Evolutionary conservation across 2,888 invertebrate species (phyloP), one percentile per base, ranked within the genome.

Genomic region (Plagodis pulveraria): DNA sequence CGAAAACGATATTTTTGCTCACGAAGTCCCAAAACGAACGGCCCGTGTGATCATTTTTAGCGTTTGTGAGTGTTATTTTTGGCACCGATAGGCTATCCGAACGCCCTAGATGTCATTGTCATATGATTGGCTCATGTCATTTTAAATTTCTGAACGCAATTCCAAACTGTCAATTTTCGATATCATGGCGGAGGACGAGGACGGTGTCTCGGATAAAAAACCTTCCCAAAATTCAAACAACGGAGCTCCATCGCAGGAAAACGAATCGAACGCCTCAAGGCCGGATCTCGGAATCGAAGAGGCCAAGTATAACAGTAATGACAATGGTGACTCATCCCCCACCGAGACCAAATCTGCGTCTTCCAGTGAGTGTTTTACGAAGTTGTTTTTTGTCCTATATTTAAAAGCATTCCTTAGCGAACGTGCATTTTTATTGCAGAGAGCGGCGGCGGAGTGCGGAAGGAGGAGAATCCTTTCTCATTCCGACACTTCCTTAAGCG

Each of bases 401-500:
- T 80, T 87, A 87, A 80, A 84, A 77, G 70, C 77, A 81, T 84
- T 81, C 78, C 74, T 79, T 64, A 65, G 77, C 60, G 62, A 74
- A 65, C 63, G 63, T 75, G 74, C 66, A 65, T 80, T 83, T 82
- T 80, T 77, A 72, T 89, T 87, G 60, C 87, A 87, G 84, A 87
- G 79, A 87, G 87, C 56, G 83, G 89, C 60, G 93, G 93, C 32
- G 84, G 84, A 38, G 83, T 91, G 61, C 91, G 93, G 52, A 93
- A 94, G 70, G 96, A 96, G 77, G 96, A 96, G 70, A 96, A 96
- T 85, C 95, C 96, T 5, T 96, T 97, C 85, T 97, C 97, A 56
- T 97, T 97, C 75, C 96, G 97, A 80, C 97, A 97, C 81, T 97
- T 97, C 81, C 85, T 97, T 70, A 95, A 95, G 78, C 94, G 95